Conservation (phyloP, 2,797 vertebrate genomes). For the Perodicticus potto region DNA sequence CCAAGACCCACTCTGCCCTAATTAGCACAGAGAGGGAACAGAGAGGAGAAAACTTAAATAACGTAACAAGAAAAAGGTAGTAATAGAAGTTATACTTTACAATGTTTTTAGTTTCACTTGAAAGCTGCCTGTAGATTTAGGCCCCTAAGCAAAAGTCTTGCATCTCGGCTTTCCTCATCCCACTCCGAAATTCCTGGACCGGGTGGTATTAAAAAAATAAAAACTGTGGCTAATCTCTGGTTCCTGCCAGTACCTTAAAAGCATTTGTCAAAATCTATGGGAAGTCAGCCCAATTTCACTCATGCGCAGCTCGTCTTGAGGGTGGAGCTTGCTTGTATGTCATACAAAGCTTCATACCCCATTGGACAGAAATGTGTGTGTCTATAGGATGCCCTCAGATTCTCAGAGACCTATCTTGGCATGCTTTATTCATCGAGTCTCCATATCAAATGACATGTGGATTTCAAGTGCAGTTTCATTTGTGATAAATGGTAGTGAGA, state of each 20-base stretch:
- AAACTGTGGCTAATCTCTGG: background rate
- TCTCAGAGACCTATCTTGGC: conserved; percentile 41
- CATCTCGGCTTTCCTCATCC: background rate
- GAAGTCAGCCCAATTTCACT: conserved; percentile 50
- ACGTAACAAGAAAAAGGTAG: background rate
- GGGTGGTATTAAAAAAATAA: background rate
- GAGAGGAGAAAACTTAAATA: background rate
- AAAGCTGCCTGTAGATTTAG: background rate
- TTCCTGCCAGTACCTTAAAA: background rate
- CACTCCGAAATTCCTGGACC: background rate
- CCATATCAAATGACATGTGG: background rate
- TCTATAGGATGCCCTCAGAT: background rate
- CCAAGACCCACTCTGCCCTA: background rate
- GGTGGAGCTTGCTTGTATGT: background rate
- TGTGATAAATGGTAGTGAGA: conserved; percentile 7
- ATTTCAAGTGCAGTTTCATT: conserved; percentile 58
- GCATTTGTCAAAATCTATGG: background rate
- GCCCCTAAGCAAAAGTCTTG: background rate
- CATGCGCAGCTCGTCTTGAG: conserved; percentile 17
- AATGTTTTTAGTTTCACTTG: background rate
- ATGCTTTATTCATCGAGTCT: background rate
- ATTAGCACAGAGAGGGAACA: background rate
- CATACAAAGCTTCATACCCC: background rate
- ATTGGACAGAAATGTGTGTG: background rate
- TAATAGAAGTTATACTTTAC: background rate